Conservation (phyloP, 2,888 invertebrate genomes). For the Epinotia ramella region DNA sequence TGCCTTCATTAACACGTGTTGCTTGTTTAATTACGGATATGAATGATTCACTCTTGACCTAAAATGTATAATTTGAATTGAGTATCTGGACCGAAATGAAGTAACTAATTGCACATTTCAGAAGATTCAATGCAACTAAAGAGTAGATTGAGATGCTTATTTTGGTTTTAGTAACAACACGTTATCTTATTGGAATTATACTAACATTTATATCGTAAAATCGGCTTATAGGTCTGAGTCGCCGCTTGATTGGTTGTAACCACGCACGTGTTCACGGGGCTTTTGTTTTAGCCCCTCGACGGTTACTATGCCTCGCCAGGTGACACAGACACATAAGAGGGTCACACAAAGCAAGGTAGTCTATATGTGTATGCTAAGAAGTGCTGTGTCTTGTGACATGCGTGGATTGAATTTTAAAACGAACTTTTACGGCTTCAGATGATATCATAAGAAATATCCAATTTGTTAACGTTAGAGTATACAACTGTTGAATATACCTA, state of each 20-base stretch:
- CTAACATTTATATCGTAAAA: conserved; percentile 6
- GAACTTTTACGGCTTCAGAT: conserved; percentile 10
- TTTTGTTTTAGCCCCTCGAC: conserved; percentile 15
- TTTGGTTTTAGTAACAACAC: background rate
- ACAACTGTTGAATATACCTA: background rate
- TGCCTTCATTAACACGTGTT: conserved; percentile 66
- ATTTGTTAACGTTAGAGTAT: background rate
- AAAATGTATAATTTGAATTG: conserved; percentile 27
- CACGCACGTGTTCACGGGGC: conserved; percentile 39
- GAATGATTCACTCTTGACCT: conserved; percentile 45
- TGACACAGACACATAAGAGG: conserved; percentile 31
- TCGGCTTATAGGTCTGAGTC: conserved; percentile 14
- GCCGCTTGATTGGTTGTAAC: conserved; percentile 28
- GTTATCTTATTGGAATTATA: background rate
- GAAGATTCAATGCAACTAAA: background rate
- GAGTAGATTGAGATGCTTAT: background rate
- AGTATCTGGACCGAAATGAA: background rate
- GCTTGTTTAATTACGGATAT: conserved; percentile 62
- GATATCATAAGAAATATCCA: conserved; percentile 18
- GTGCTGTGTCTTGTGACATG: conserved; percentile 16
- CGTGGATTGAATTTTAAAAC: conserved; percentile 29
- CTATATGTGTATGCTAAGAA: background rate
- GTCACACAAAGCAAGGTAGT: conserved; percentile 12
- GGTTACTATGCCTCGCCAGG: conserved; percentile 23
- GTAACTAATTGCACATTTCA: background rate